Evolutionary conservation across 2,113 vertebrate genomes (phyloP).

Genomic region (Hippocampus barbouri): DNA sequence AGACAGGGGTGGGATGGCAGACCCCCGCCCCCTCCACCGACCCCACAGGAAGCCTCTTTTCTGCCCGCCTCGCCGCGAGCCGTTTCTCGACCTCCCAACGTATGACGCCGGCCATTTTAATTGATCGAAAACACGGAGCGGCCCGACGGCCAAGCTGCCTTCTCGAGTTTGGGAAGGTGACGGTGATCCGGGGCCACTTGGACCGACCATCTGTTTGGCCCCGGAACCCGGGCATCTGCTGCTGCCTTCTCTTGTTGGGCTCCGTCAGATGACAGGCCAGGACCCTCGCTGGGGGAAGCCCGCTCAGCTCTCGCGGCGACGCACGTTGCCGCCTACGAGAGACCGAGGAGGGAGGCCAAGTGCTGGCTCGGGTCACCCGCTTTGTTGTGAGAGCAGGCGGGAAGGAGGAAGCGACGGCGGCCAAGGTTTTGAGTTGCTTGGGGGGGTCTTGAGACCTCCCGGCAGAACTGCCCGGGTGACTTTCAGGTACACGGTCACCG

Average conservation of each 20-base stretch:
- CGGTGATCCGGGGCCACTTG: conserved; percentile 67
- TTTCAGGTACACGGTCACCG: conserved; percentile 46
- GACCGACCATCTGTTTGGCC: conserved; percentile 74
- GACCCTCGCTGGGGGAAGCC: conserved; percentile 60
- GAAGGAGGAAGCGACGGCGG: conserved; percentile 36
- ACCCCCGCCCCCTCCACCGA: conserved; percentile 9
- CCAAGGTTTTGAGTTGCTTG: conserved; percentile 3
- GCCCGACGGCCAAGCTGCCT: conserved; percentile 68
- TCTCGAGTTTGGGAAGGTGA: conserved; percentile 54
- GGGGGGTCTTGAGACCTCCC: conserved; percentile 48
- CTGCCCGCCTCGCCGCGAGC: conserved; percentile 63
- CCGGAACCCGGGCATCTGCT: conserved; percentile 70
- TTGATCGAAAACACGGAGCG: conserved; percentile 69
- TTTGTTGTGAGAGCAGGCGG: conserved; percentile 58
- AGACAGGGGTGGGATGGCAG: conserved; percentile 52
- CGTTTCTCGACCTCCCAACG: conserved; percentile 64
- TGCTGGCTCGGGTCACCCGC: conserved; percentile 56
- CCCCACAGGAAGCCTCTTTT: conserved; percentile 41
- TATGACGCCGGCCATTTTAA: conserved; percentile 64
- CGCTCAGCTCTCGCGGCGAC: conserved; percentile 47
- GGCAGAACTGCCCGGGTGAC: conserved; percentile 53
- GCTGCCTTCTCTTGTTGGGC: conserved; percentile 69
- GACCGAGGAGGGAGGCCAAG: conserved; percentile 49
- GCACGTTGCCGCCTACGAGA: conserved; percentile 40
- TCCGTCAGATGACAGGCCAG: conserved; percentile 75